These are phyloP conservation scores for Amphipyra tragopoginis DNA, from an alignment of 2,888 invertebrate genomes.

Conservation along the genomic window DNA sequence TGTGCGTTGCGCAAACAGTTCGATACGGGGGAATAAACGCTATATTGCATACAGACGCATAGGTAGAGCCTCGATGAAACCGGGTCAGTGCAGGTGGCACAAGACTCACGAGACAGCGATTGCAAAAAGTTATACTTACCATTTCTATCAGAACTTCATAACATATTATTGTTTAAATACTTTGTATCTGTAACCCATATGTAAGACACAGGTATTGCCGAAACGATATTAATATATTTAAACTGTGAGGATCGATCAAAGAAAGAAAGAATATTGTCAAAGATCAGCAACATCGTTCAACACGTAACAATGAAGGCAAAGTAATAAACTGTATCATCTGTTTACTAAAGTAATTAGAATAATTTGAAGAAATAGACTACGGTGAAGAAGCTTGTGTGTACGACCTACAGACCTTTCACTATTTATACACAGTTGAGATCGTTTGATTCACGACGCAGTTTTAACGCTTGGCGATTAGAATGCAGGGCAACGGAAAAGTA, in stretches of 20 bases:
- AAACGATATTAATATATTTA: too few species aligned
- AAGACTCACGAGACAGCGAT: conserved; percentile 45
- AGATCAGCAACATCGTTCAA: too few species aligned
- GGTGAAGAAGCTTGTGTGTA: conserved; percentile 3
- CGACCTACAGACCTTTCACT: conserved; percentile 30
- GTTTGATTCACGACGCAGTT: conserved; percentile 16
- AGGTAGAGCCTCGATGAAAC: conserved; percentile 54
- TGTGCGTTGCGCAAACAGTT: conserved; percentile 54
- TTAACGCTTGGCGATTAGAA: conserved; percentile 3
- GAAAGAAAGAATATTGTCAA: too few species aligned
- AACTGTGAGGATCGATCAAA: too few species aligned
- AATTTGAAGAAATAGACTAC: background rate
- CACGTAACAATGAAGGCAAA: too few species aligned
- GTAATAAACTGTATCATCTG: background rate
- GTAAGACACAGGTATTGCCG: too few species aligned
- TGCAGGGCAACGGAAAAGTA: background rate
- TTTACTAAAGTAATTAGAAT: conserved; percentile 18
- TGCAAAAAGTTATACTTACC: conserved; percentile 1
- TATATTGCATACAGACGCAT: conserved; percentile 53
- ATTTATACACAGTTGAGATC: conserved; percentile 19
- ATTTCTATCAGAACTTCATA: background rate
- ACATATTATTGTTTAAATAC: background rate
- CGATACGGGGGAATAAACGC: conserved; percentile 55
- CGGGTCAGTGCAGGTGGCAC: conserved; percentile 59
- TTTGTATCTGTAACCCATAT: background rate